These are phyloP conservation scores for Diploscapter pachys DNA, from an alignment of 1,140 invertebrate species.

Conservation along the genomic window DNA sequence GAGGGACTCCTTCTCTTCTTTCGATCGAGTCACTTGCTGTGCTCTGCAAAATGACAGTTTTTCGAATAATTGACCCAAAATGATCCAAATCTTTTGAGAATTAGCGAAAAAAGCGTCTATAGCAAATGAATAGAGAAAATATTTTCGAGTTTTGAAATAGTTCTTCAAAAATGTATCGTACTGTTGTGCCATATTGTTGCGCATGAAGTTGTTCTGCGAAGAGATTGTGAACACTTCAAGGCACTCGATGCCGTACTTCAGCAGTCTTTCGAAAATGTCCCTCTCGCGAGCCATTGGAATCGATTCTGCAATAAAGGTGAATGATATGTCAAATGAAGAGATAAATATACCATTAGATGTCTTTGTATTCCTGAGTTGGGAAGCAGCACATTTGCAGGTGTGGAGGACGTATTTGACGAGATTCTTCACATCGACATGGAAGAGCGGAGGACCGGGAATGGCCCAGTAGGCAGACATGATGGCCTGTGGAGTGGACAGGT, in stretches of 20 bases:
- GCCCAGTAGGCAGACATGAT: too few species aligned
- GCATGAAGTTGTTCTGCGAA: too few species aligned
- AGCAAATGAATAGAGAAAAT: too few species aligned
- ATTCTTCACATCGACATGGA: not conserved
- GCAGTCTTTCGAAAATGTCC: constrained; percentile 23
- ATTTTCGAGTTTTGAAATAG: too few species aligned
- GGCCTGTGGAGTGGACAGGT: too few species aligned
- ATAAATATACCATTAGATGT: constrained; percentile 1
- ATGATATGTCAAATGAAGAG: not conserved
- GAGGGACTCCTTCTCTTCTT: constrained; percentile 37
- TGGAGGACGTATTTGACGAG: constrained; percentile 23
- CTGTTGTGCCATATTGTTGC: too few species aligned
- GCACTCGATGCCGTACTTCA: constrained; percentile 28
- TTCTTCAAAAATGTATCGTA: too few species aligned
- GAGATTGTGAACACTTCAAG: constrained; percentile 35
- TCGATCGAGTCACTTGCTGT: constrained; percentile 9
- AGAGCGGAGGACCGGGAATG: too few species aligned
- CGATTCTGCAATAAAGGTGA: not conserved
- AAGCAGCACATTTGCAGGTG: constrained; percentile 9
- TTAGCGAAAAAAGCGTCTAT: not conserved
- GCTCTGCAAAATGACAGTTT: not conserved
- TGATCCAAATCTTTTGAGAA: not conserved
- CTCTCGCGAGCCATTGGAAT: constrained; percentile 15
- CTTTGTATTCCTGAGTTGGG: not conserved
- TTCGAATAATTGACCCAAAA: not conserved